phyloP scores from a whole-genome alignment of 2,888 invertebrate species.

The Xestoiulus laeticollis region DNA sequence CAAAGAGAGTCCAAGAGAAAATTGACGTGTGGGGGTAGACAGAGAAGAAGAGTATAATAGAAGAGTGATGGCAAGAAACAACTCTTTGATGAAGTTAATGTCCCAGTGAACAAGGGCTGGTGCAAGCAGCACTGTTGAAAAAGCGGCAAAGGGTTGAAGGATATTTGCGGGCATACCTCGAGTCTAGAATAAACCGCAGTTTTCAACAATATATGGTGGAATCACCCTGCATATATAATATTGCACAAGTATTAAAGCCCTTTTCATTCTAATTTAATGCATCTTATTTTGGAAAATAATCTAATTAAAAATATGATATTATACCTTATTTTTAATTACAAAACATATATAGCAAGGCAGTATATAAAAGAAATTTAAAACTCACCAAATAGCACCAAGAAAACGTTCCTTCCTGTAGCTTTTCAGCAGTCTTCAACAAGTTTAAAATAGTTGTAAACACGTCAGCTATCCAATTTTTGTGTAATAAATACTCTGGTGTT shows the following conservation, averaged over 20 bases:
- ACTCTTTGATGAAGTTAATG: neutral
- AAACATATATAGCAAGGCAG: neutral
- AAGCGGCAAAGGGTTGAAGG: neutral
- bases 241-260: too few relatives aligned
- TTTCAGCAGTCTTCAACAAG: neutral
- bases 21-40: neutral
- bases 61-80: neutral
- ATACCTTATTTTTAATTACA: too few relatives aligned
- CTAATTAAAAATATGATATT: too few relatives aligned
- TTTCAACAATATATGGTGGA: too few relatives aligned
- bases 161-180: neutral
- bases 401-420: neutral
- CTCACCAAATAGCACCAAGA: constrained; percentile 11
- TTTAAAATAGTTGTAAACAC: neutral
- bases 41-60: constrained; percentile 26
- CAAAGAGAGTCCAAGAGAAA: constrained; percentile 8
- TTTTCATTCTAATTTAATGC: too few relatives aligned
- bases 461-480: constrained; percentile 11
- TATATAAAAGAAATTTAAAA: neutral
- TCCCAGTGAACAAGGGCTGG: neutral
- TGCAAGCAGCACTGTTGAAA: neutral
- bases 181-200: too few relatives aligned
- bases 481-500: neutral
- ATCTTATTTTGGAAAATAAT: too few relatives aligned
- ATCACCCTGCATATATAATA: too few relatives aligned